Conservation (phyloP, 2,888 invertebrate genomes). For the Apamea crenata region DNA sequence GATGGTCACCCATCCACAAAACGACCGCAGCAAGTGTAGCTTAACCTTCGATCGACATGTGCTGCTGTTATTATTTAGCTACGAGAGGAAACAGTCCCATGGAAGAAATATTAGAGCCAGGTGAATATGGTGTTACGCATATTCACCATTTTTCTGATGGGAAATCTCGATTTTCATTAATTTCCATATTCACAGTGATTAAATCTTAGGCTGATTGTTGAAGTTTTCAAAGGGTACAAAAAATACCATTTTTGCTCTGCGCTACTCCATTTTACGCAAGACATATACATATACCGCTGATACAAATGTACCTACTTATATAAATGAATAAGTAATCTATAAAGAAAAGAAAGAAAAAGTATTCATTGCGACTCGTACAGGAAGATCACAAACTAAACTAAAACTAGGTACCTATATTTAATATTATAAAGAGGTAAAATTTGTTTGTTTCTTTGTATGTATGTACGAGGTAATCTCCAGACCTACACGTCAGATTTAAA, state of each 20-base stretch:
- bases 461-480: too few relatives aligned
- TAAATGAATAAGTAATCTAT: background rate
- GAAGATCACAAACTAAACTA: too few relatives aligned
- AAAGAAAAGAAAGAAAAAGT: too few relatives aligned
- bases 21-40: too few relatives aligned
- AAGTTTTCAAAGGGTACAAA: background rate
- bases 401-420: too few relatives aligned
- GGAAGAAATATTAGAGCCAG: background rate
- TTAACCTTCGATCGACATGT: too few relatives aligned
- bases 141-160: background rate
- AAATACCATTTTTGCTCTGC: background rate
- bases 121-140: background rate
- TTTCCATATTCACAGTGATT: background rate
- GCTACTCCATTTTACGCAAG: background rate
- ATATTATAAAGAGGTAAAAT: too few relatives aligned
- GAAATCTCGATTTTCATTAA: background rate
- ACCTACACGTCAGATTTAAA: too few relatives aligned
- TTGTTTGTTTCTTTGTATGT: too few relatives aligned
- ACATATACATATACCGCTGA: background rate
- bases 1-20: too few relatives aligned
- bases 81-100: background rate
- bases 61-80: too few relatives aligned
- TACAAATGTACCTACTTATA: background rate
- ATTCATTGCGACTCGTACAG: too few relatives aligned
- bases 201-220: background rate